Base-by-base conservation (phyloP, 1,140 invertebrate species). In the Trichonephila clavipes region DNA sequence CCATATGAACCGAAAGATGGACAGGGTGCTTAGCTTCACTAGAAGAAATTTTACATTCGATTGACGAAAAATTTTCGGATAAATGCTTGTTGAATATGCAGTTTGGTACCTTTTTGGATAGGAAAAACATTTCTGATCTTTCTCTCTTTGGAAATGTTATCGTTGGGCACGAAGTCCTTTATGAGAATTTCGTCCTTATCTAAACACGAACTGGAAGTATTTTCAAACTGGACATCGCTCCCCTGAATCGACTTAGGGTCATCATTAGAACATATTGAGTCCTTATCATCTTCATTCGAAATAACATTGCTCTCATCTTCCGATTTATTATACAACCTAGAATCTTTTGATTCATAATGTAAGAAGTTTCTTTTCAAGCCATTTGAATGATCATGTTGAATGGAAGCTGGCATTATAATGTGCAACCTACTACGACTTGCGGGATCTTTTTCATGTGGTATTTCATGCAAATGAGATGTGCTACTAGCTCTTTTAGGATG, bases 391-490 rank as follows among this genome's bases (percentile, higher is more conserved):
- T 34, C 61, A 24, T 90, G 88, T 18, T 28, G n/a, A 24, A 51
- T 12, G n/a, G 88, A 81, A 19, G 58, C 21, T 19, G 88, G 88
- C 40, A 62, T 69, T 28, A 90, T 59, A 12, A 90, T 51, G 34
- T 90, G 88, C 66, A 90, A 18, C 19, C 34, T 77, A 28, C 24
- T 77, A n/a, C 72, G 66, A 81, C 19, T 51, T n/a, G 59, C n/a
- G 18, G 51, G 59, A 19, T 90, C 62, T 12, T 16, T 64, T 7
- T 92, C 90, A 64, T 14, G 6, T 1, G 81, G 61, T 24, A 85
- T 61, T 86, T 92, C 90, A 59, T 92, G 90, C 21, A 86, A 86
- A 86, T 92, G 82, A n/a, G 82, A 92, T 7, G 90, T 85, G 62
- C 82, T 86, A 16, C 18, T 83, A 64, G 90, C 58, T 81, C 58